A percentile compares a stretch with the other conserved stretches of the same genome.
Conservation (phyloP, 2,113 vertebrate genomes). For the Noturus placidus region DNA sequence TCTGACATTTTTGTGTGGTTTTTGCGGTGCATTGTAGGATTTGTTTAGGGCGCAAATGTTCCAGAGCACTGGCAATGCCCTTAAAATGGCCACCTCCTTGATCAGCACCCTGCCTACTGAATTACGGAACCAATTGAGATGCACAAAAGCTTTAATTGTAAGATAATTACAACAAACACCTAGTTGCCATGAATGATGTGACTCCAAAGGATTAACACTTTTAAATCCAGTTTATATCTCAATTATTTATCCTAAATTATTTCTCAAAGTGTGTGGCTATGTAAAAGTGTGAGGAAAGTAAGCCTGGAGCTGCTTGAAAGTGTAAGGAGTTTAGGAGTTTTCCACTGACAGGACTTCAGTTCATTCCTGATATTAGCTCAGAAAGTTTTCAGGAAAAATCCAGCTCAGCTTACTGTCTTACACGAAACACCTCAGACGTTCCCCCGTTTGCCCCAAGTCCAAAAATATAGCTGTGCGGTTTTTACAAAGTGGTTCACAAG, state of each 20-base stretch:
- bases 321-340: neutral
- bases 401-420: neutral
- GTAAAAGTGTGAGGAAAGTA: neutral
- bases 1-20: no score
- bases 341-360: neutral
- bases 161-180: neutral
- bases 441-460: slow-evolving; percentile 3
- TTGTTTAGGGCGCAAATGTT: no score
- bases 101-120: no score
- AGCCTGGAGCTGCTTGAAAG: neutral
- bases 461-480: slow-evolving; percentile 14
- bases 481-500: slow-evolving; percentile 13
- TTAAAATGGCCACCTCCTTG: no score
- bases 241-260: neutral
- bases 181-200: neutral
- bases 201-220: neutral
- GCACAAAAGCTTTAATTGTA: no score
- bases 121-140: no score
- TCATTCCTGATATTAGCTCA: neutral
- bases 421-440: neutral
- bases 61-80: no score
- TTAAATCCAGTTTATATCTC: neutral
- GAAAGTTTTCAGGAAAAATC: neutral
- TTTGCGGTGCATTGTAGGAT: no score
- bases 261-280: neutral